Evolutionary conservation across 1,140 invertebrate genomes (phyloP).

Genomic region (Arion vulgaris): DNA sequence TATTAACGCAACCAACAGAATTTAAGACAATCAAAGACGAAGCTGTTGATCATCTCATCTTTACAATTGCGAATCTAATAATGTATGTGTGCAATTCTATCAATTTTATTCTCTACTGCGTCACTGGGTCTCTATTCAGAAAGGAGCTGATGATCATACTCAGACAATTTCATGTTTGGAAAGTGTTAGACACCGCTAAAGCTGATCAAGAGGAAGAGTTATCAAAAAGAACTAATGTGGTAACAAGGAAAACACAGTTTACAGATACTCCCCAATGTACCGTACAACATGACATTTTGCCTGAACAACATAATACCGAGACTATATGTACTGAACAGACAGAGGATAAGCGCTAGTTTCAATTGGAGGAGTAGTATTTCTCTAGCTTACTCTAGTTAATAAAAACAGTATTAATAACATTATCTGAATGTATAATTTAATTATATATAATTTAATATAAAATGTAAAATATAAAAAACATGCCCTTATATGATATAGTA

Average conservation of each 20-base stretch:
- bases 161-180: background rate
- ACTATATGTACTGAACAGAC: too few relatives aligned
- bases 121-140: constrained; percentile 55
- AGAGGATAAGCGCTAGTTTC: too few relatives aligned
- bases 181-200: background rate
- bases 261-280: background rate
- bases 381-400: too few relatives aligned
- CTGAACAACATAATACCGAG: too few relatives aligned
- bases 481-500: too few relatives aligned
- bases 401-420: too few relatives aligned
- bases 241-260: background rate
- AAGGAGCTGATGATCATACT: constrained; percentile 41
- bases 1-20: constrained; percentile 42
- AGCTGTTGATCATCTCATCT: background rate
- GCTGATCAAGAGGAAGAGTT: background rate
- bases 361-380: too few relatives aligned
- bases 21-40: background rate
- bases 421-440: too few relatives aligned
- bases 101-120: constrained; percentile 63
- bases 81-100: constrained; percentile 57
- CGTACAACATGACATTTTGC: too few relatives aligned
- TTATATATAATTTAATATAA: too few relatives aligned
- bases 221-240: background rate
- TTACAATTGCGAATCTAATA: constrained; percentile 46
- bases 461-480: too few relatives aligned